A percentile compares a stretch with the other conserved stretches of the same genome.
Conservation (phyloP, 1,140 invertebrate species). For the Cydia pomonella region DNA sequence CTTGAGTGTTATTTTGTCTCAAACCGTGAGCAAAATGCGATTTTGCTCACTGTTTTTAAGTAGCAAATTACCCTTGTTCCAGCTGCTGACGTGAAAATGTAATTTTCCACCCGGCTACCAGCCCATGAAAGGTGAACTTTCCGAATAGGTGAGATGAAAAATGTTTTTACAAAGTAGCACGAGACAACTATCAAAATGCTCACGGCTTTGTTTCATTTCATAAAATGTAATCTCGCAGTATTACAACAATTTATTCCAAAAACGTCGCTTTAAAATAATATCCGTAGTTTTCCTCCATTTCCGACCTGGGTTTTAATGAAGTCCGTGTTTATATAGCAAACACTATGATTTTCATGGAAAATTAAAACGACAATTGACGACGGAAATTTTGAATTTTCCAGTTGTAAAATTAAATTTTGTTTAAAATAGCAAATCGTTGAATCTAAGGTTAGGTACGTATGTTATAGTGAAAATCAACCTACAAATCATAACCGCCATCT, state of each 20-base stretch:
- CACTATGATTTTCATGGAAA: not conserved
- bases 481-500: not conserved
- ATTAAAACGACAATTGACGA: not conserved
- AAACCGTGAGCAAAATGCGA: too few species aligned
- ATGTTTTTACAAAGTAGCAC: too few species aligned
- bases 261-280: slow-evolving; percentile 7
- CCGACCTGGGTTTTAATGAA: not conserved
- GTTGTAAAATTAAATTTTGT: not conserved
- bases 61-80: too few species aligned
- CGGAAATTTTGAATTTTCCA: not conserved
- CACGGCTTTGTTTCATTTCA: not conserved
- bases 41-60: too few species aligned
- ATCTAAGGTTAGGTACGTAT: too few species aligned
- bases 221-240: not conserved
- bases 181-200: not conserved
- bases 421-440: not conserved
- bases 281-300: not conserved
- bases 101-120: too few species aligned
- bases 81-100: too few species aligned
- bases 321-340: not conserved
- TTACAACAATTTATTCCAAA: not conserved
- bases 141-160: too few species aligned
- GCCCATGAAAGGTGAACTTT: too few species aligned
- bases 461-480: not conserved
- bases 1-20: too few species aligned